Evolutionary conservation across 2,888 invertebrate species (phyloP).

Genomic region (Leucophenga montana): DNA sequence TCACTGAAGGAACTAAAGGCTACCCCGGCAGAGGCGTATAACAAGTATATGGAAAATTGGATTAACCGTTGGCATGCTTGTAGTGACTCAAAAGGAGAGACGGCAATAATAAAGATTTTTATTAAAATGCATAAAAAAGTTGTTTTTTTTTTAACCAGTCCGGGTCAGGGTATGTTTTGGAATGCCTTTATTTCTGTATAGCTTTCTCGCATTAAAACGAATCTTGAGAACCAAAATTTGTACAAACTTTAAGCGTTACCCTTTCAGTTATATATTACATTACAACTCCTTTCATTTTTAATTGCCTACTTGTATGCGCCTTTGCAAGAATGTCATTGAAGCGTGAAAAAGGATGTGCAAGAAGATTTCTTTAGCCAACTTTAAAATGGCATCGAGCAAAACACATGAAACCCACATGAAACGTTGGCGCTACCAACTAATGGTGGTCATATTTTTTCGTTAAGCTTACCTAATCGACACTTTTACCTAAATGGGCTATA

Average conservation of each 20-base stretch:
- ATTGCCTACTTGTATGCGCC: not conserved
- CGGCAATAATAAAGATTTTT: no score
- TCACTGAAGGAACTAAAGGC: no score
- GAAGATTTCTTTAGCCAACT: not conserved
- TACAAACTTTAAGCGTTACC: not conserved
- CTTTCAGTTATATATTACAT: not conserved
- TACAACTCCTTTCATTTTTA: slow-evolving; percentile 1
- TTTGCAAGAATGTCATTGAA: not conserved
- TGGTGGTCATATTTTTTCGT: slow-evolving; percentile 66
- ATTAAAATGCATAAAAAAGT: no score
- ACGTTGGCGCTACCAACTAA: slow-evolving; percentile 5
- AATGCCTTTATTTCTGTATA: no score
- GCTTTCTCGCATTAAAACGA: no score
- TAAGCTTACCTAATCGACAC: slow-evolving; percentile 70
- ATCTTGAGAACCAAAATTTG: no score
- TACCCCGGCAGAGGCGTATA: no score
- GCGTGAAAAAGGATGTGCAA: not conserved
- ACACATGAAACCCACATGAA: not conserved
- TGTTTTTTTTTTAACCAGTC: no score
- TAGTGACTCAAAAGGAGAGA: no score
- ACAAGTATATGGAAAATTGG: no score
- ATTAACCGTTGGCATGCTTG: no score
- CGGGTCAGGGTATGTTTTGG: no score
- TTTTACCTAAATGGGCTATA: slow-evolving; percentile 69
- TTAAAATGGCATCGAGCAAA: not conserved